Conservation (phyloP, 1,140 invertebrate species). For the Cephus cinctus region DNA sequence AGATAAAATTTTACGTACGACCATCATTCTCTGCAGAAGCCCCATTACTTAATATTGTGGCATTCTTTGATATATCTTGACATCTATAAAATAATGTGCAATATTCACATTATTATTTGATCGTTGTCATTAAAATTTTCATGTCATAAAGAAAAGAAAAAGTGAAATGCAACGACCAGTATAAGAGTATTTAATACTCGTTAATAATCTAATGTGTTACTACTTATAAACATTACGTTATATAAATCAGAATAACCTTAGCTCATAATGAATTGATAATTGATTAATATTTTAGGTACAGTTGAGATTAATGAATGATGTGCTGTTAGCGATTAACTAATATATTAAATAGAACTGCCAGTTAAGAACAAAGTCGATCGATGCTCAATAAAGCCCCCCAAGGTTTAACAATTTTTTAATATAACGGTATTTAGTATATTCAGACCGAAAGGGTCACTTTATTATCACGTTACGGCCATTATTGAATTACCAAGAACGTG, state of each 20-base stretch:
- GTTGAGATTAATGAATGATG: conserved; percentile 12
- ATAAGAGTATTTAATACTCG: conserved; percentile 31
- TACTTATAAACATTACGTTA: conserved; percentile 5
- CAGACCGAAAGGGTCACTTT: too few relatives aligned
- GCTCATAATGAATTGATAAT: conserved; percentile 9
- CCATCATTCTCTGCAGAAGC: conserved; percentile 29
- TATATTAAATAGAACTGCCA: conserved; percentile 51
- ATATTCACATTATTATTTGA: conserved; percentile 9
- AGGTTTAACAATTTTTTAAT: conserved; percentile 27
- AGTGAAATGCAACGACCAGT: conserved; percentile 37
- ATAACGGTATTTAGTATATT: too few relatives aligned
- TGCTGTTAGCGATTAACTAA: conserved; percentile 30
- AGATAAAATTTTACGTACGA: too few relatives aligned
- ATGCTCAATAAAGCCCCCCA: conserved; percentile 41
- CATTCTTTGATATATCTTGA: conserved; percentile 31
- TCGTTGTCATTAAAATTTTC: conserved; percentile 15
- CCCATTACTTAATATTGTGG: conserved; percentile 21
- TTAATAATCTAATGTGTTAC: too few relatives aligned
- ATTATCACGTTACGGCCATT: too few relatives aligned
- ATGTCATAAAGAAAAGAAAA: conserved; percentile 24
- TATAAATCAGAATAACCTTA: conserved; percentile 8
- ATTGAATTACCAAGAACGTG: too few relatives aligned
- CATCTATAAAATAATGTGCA: conserved; percentile 18
- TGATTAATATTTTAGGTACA: conserved; percentile 14
- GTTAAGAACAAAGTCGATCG: conserved; percentile 36